Conservation (phyloP, 2,888 invertebrate genomes). For the Lucinisca nassula region DNA sequence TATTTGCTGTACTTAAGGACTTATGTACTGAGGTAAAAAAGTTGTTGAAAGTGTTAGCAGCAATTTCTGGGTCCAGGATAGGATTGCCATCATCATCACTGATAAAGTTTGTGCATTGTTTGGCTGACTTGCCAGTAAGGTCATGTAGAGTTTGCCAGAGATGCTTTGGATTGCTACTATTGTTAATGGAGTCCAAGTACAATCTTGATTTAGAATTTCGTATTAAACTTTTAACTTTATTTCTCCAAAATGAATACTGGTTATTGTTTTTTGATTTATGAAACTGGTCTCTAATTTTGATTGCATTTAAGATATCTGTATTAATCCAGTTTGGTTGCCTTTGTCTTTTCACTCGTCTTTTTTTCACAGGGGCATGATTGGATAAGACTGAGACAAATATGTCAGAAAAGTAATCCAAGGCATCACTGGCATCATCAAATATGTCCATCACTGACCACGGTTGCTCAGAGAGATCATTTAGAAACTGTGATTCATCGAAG, state of each 20-base stretch:
- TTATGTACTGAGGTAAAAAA: neutral
- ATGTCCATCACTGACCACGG: neutral
- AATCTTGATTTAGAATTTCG: neutral
- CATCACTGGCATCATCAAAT: neutral
- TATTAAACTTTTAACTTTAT: neutral
- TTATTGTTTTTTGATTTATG: neutral
- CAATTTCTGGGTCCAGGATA: neutral
- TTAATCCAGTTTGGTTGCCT: too few species aligned
- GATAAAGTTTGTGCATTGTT: neutral
- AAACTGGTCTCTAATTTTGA: too few species aligned
- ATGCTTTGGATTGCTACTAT: neutral
- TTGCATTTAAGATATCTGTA: too few species aligned
- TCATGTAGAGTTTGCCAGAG: too few species aligned
- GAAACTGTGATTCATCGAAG: neutral
- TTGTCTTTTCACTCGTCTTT: too few species aligned
- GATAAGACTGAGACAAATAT: neutral
- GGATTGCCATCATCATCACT: neutral
- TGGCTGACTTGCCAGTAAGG: neutral
- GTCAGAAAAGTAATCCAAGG: slow-evolving; percentile 1
- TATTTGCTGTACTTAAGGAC: too few species aligned
- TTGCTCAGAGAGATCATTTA: neutral
- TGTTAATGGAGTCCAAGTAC: neutral
- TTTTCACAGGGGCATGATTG: too few species aligned
- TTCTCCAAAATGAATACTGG: neutral
- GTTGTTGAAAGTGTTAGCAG: neutral